Percentiles rank a stretch among this genome's conserved stretches.
phyloP scores from a whole-genome alignment of 1,140 invertebrate species.

The Bemisia tabaci region DNA sequence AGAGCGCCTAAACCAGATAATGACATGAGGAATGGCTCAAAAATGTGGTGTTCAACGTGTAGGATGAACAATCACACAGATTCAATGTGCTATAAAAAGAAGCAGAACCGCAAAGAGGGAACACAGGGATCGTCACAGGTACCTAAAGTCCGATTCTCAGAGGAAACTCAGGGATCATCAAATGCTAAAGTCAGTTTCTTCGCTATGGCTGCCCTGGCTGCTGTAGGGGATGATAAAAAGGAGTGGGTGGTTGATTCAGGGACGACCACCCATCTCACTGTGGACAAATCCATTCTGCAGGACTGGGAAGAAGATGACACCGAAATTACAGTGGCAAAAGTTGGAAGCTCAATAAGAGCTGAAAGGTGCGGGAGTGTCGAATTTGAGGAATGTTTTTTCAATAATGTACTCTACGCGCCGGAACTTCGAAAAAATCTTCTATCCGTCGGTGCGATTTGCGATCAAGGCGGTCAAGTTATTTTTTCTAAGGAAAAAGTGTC shows the following conservation, averaged over 20 bases:
- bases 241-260: not conserved
- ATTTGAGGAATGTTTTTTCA: not conserved
- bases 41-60: not conserved
- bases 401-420: not conserved
- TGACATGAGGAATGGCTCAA: not conserved
- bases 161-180: too few species aligned
- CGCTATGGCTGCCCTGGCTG: not conserved
- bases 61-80: not conserved
- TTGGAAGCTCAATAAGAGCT: not conserved
- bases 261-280: not conserved
- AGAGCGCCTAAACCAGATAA: not conserved
- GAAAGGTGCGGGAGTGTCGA: not conserved
- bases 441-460: not conserved
- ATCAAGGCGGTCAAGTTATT: not conserved
- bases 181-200: not conserved
- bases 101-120: not conserved
- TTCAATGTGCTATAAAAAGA: not conserved
- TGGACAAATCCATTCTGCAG: not conserved
- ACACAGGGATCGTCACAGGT: not conserved
- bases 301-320: not conserved
- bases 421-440: not conserved
- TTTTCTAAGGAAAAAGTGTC: not conserved
- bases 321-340: not conserved
- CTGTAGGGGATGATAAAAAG: not conserved
- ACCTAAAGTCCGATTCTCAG: not conserved